Evolutionary conservation across 2,888 invertebrate species (phyloP).

Genomic region (Cyrtodaria siliqua): DNA sequence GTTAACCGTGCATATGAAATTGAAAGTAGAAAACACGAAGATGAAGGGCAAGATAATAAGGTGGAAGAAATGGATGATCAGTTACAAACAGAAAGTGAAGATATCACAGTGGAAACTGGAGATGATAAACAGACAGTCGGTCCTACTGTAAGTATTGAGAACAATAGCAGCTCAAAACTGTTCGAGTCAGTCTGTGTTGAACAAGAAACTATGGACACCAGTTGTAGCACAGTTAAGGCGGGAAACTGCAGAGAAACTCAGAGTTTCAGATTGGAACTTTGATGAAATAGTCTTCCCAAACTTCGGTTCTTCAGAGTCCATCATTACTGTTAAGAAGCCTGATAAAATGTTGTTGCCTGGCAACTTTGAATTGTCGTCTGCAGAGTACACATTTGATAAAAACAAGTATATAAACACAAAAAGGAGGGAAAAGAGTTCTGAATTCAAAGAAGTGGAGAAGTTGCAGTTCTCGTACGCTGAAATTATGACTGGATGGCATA

Average conservation of each 20-base stretch:
- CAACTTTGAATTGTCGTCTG: constrained; percentile 45
- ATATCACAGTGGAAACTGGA: background rate
- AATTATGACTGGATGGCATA: constrained; percentile 35
- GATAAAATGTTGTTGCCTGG: constrained; percentile 54
- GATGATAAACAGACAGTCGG: background rate
- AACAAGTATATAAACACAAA: constrained; percentile 62
- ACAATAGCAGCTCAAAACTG: too few relatives aligned
- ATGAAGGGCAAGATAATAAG: too few relatives aligned
- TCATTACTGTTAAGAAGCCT: constrained; percentile 20
- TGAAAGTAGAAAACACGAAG: too few relatives aligned
- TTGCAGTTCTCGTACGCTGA: constrained; percentile 74
- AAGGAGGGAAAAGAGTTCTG: constrained; percentile 26
- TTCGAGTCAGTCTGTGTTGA: too few relatives aligned
- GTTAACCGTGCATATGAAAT: too few relatives aligned
- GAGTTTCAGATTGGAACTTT: constrained; percentile 64
- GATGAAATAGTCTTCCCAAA: constrained; percentile 70
- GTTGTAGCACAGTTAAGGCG: too few relatives aligned
- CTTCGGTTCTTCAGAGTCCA: constrained; percentile 53
- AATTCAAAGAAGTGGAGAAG: constrained; percentile 28
- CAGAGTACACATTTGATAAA: constrained; percentile 61
- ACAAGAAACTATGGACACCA: too few relatives aligned
- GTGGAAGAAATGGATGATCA: background rate
- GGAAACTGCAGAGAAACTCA: too few relatives aligned
- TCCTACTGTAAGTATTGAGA: too few relatives aligned
- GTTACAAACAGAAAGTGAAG: background rate